A percentile compares a stretch with the other conserved stretches of the same genome.
phyloP scores from a whole-genome alignment of 2,888 invertebrate genomes.

The Agrypnus murinus region DNA sequence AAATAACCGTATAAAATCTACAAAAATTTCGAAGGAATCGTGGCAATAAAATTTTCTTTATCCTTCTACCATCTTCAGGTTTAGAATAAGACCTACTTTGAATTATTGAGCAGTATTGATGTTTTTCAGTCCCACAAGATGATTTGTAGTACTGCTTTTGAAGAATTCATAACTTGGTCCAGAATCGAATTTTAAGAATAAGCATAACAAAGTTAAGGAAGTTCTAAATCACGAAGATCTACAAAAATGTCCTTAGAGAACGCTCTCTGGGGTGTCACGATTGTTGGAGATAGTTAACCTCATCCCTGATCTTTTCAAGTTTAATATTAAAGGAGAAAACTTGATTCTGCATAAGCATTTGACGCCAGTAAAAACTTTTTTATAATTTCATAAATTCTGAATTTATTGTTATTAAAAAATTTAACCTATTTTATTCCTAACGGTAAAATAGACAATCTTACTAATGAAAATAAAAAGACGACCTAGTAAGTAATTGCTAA shows the following conservation, averaged over 20 bases:
- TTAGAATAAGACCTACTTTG: conserved; percentile 14
- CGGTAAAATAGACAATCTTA: too few species aligned
- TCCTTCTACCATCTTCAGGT: not conserved
- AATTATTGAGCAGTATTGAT: conserved; percentile 22
- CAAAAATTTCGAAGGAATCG: too few species aligned
- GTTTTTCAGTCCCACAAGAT: conserved; percentile 11
- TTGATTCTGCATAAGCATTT: too few species aligned
- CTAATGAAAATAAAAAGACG: too few species aligned
- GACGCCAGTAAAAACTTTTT: too few species aligned
- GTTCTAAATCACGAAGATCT: conserved; percentile 18
- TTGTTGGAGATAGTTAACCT: conserved; percentile 22
- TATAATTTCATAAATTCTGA: too few species aligned
- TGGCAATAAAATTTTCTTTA: too few species aligned
- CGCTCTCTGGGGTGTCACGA: conserved; percentile 12
- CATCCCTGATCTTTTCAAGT: conserved; percentile 11
- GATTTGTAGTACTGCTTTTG: conserved; percentile 13
- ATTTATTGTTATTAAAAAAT: too few species aligned
- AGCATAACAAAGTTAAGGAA: conserved; percentile 24
- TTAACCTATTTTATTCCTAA: too few species aligned
- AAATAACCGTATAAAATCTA: too few species aligned
- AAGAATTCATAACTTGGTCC: conserved; percentile 10
- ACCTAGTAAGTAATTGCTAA: too few species aligned
- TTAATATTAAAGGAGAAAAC: not conserved
- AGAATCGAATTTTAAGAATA: conserved; percentile 24
- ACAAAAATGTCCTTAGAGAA: conserved; percentile 14